Percentiles rank a stretch among this genome's conserved stretches.
These are phyloP conservation scores for Leptarthrus brevirostris DNA, from an alignment of 2,888 invertebrate genomes.

Conservation along the genomic window DNA sequence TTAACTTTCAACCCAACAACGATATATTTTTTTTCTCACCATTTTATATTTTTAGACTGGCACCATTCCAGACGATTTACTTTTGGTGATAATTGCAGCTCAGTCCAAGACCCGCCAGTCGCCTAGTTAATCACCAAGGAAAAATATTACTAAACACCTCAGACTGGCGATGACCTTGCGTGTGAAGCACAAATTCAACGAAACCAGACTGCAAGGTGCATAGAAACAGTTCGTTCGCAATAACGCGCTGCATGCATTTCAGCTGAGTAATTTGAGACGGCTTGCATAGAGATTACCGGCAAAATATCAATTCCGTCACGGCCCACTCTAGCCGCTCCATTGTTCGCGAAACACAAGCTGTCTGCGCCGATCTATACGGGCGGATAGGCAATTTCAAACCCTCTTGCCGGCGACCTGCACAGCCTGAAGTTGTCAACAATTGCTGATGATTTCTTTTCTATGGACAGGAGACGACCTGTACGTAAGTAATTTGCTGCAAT, in stretches of 20 bases:
- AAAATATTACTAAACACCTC: too few species aligned
- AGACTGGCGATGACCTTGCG: too few species aligned
- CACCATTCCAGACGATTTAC: too few species aligned
- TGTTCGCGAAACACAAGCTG: slow-evolving; percentile 37
- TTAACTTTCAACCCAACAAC: too few species aligned
- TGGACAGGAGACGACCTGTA: background rate
- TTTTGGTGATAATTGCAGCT: too few species aligned
- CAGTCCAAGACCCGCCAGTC: too few species aligned
- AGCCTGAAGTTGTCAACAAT: background rate
- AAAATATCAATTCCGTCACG: slow-evolving; percentile 44
- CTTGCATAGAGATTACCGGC: slow-evolving; percentile 11
- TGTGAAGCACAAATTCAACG: background rate
- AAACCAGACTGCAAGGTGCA: slow-evolving; percentile 39
- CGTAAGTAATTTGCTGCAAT: slow-evolving; percentile 22
- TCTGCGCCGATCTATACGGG: slow-evolving; percentile 37
- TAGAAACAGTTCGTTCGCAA: slow-evolving; percentile 11
- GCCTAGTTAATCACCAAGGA: too few species aligned
- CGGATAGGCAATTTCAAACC: slow-evolving; percentile 5
- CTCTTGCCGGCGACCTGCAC: background rate
- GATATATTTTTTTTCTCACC: too few species aligned
- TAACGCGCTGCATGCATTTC: background rate
- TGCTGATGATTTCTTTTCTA: background rate
- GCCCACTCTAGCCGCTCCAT: slow-evolving; percentile 25
- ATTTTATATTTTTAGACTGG: too few species aligned
- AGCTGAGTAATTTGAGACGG: slow-evolving; percentile 31